Conservation (phyloP, 1,140 invertebrate genomes). For the Hylyphantes graminicola region DNA sequence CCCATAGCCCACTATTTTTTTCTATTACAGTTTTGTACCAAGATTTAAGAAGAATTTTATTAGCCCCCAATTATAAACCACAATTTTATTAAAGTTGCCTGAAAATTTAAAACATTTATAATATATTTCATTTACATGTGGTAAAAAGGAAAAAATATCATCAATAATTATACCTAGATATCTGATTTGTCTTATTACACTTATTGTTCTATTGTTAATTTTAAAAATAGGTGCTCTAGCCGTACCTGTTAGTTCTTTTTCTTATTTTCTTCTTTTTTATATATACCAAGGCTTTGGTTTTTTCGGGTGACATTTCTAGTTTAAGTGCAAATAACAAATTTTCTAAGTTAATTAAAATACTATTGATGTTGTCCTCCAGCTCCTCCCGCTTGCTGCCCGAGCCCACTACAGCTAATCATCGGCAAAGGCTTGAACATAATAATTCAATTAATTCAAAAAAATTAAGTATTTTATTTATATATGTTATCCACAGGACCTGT, state of each 20-base stretch:
- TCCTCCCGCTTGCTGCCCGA: too few species aligned
- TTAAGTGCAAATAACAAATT: not conserved
- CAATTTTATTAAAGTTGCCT: too few species aligned
- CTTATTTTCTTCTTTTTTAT: not conserved
- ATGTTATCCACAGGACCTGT: not conserved
- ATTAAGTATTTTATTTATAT: not conserved
- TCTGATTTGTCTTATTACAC: not conserved
- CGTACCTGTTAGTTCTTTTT: not conserved
- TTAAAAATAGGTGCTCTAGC: not conserved
- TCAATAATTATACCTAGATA: not conserved
- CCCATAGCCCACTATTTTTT: not conserved
- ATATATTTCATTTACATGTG: not conserved
- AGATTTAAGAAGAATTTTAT: not conserved
- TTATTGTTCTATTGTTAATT: not conserved
- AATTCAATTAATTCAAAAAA: not conserved
- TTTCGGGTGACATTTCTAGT: not conserved
- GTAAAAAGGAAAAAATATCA: not conserved
- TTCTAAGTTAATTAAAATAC: not conserved
- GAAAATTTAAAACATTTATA: not conserved
- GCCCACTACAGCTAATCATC: not conserved
- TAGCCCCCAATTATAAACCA: not conserved
- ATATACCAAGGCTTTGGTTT: not conserved
- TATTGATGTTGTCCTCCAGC: too few species aligned
- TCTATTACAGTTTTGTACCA: not conserved
- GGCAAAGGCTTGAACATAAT: not conserved